These are phyloP conservation scores for Platorchestia sp. DNA, from an alignment of 1,140 invertebrate genomes.

Conservation along the genomic window DNA sequence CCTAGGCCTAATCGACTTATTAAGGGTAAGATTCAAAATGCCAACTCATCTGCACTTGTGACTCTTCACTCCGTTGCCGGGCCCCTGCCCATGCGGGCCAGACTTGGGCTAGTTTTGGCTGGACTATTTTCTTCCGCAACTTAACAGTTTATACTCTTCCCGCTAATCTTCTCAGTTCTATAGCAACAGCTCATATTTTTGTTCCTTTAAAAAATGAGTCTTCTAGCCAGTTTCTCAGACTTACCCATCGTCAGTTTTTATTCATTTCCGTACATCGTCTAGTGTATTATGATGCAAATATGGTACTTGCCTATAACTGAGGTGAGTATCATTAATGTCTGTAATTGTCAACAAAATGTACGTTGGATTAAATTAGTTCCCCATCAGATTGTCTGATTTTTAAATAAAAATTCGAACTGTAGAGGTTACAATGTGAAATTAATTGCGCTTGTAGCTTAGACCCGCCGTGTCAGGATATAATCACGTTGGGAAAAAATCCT, in stretches of 20 bases:
- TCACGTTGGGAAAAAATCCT: no score
- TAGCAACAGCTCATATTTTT: neutral
- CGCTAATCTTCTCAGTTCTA: neutral
- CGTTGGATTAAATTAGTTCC: neutral
- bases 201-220: neutral
- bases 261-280: neutral
- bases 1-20: slow-evolving; percentile 50
- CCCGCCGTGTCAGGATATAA: no score
- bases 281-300: neutral
- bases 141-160: neutral
- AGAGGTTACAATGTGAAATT: no score
- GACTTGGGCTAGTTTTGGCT: neutral
- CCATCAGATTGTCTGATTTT: neutral
- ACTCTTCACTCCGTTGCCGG: neutral
- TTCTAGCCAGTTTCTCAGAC: neutral
- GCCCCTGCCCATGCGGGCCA: no score
- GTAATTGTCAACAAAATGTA: neutral
- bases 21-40: slow-evolving; percentile 45
- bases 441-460: no score
- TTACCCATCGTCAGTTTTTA: neutral
- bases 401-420: neutral
- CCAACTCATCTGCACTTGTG: neutral
- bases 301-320: neutral
- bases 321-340: neutral
- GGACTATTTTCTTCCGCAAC: neutral